These are phyloP conservation scores for western clawed frog (Xenopus tropicalis) DNA, from an alignment of 2,113 vertebrate species.

Conservation along the genomic window DNA sequence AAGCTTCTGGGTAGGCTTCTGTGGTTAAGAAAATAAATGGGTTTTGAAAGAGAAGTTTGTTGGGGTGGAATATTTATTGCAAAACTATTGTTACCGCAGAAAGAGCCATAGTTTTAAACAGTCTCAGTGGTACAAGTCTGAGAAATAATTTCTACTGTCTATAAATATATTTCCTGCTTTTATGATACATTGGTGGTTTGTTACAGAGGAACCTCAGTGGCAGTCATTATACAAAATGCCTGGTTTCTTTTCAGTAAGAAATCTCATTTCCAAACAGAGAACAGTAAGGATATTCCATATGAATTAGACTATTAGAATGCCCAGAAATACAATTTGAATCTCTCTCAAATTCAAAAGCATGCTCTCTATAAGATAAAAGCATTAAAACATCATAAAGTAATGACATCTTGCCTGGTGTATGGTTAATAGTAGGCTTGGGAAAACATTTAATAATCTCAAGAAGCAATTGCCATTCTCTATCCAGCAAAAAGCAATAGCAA, in stretches of 20 bases:
- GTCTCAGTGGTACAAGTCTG: too few species aligned
- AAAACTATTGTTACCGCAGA: not conserved
- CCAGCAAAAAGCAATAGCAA: not conserved
- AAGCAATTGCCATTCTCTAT: not conserved
- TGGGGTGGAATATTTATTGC: too few species aligned
- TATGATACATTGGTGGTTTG: not conserved
- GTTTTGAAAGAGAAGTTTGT: not conserved
- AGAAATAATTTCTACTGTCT: not conserved
- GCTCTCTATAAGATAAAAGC: conserved; percentile 12
- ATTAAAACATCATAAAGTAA: conserved; percentile 32
- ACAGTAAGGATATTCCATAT: conserved; percentile 6
- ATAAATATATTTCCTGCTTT: conserved; percentile 6
- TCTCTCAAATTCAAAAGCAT: not conserved
- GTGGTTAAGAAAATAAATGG: too few species aligned
- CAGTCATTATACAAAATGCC: not conserved
- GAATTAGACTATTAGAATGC: conserved; percentile 4
- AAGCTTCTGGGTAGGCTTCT: too few species aligned
- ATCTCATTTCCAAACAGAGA: conserved; percentile 8
- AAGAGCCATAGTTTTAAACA: too few species aligned
- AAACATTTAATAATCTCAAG: conserved; percentile 20
- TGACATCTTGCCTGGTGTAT: conserved; percentile 10
- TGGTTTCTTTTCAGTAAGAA: conserved; percentile 13
- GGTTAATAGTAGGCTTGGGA: conserved; percentile 1
- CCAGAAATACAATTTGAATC: not conserved
- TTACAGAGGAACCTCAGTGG: not conserved